Evolutionary conservation across 2,113 vertebrate species (phyloP).

Genomic region (Pseudopodoces humilis): DNA sequence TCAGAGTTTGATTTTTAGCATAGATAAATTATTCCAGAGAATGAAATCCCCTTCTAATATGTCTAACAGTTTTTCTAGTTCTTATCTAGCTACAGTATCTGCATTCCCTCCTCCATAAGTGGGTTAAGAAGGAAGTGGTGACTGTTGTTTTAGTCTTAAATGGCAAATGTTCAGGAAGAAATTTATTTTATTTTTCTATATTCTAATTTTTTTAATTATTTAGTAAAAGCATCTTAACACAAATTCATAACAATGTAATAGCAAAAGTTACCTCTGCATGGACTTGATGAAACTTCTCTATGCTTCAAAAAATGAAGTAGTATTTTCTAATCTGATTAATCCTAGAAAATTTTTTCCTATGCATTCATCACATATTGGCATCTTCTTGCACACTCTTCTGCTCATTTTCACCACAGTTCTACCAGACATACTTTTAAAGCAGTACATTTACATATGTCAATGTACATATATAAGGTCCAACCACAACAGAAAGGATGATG

Average conservation of each 20-base stretch:
- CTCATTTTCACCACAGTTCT: neutral
- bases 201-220: neutral
- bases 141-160: neutral
- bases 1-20: neutral
- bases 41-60: neutral
- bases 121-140: neutral
- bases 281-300: neutral
- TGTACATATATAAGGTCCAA: neutral
- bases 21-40: neutral
- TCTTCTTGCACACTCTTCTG: neutral
- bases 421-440: neutral
- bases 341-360: neutral
- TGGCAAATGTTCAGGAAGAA: neutral
- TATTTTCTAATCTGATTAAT: neutral
- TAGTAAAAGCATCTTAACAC: neutral
- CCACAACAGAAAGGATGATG: rapidly evolving
- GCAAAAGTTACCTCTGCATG: neutral
- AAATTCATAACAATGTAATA: neutral
- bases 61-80: neutral
- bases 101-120: rapidly evolving
- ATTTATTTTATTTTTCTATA: neutral
- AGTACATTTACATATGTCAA: neutral
- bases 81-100: neutral
- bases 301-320: neutral
- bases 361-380: neutral